A percentile compares a stretch with the other conserved stretches of the same genome.
Evolutionary conservation across 2,888 invertebrate species (phyloP).

Genomic region (Anodontia alba): DNA sequence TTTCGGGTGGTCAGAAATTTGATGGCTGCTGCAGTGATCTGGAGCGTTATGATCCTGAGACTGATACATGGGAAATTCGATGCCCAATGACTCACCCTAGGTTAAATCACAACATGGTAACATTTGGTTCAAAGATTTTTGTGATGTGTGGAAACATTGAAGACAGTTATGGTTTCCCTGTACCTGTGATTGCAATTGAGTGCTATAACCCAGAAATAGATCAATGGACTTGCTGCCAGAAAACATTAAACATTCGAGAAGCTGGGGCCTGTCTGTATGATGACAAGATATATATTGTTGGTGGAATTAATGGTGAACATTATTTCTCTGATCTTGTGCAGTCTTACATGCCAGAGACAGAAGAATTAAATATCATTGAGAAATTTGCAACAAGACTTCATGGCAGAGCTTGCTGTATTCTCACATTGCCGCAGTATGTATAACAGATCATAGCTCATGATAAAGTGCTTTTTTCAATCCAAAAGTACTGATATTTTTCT

Average conservation of each 20-base stretch:
- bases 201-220: slow-evolving; percentile 71
- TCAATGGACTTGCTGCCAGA: slow-evolving; percentile 81
- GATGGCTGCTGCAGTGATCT: slow-evolving; percentile 81
- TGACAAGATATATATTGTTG: slow-evolving; percentile 81
- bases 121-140: slow-evolving; percentile 74
- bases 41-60: slow-evolving; percentile 75
- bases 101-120: slow-evolving; percentile 82
- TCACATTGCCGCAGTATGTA: slow-evolving; percentile 80
- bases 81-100: slow-evolving; percentile 78
- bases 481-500: no score
- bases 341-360: slow-evolving; percentile 75
- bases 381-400: slow-evolving; percentile 81
- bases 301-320: slow-evolving; percentile 83
- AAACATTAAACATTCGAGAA: slow-evolving; percentile 80
- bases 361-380: slow-evolving; percentile 76
- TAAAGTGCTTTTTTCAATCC: no score
- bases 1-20: slow-evolving; percentile 83
- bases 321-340: slow-evolving; percentile 82
- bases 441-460: no score
- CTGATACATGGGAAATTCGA: slow-evolving; percentile 80
- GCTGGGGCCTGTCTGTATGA: slow-evolving; percentile 81
- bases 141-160: slow-evolving; percentile 83
- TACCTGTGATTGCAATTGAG: slow-evolving; percentile 82
- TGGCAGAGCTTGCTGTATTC: slow-evolving; percentile 82
- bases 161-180: slow-evolving; percentile 82